A percentile compares a stretch with the other conserved stretches of the same genome.
These are phyloP conservation scores for Trachythela sp. DNA, from an alignment of 64 coral and sea anemone genomes.

Conservation along the genomic window DNA sequence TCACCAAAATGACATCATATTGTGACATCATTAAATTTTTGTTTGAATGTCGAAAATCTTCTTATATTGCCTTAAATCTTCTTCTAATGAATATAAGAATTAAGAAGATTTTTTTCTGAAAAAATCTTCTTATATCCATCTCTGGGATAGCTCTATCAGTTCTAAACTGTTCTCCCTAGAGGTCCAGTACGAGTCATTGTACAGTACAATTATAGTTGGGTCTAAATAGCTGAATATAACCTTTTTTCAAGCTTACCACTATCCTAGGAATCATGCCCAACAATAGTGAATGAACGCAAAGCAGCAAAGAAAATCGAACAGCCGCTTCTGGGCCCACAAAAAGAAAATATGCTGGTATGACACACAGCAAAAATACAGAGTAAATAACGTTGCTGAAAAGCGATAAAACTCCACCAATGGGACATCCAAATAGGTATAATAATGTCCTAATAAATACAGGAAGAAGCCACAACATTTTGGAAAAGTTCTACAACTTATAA, in stretches of 20 bases:
- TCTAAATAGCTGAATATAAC: background rate
- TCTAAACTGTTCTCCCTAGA: too few relatives aligned
- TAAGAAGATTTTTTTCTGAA: too few relatives aligned
- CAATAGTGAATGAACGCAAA: conserved; percentile 53
- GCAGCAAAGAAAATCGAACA: conserved; percentile 60
- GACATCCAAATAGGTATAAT: conserved; percentile 1
- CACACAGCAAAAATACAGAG: background rate
- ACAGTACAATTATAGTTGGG: too few relatives aligned
- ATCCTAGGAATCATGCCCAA: conserved; percentile 37
- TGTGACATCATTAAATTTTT: too few relatives aligned
- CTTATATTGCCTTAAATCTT: too few relatives aligned
- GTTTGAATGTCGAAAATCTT: too few relatives aligned
- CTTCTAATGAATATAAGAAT: too few relatives aligned
- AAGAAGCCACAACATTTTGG: background rate
- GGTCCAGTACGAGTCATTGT: too few relatives aligned
- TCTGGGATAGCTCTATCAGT: too few relatives aligned
- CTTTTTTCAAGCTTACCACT: conserved; percentile 32
- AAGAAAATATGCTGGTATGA: conserved; percentile 60
- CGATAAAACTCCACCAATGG: conserved; percentile 12
- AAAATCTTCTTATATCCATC: too few relatives aligned
- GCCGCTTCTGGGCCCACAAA: conserved; percentile 66
- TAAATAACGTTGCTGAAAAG: conserved; percentile 55
- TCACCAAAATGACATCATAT: too few relatives aligned
- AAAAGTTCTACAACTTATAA: background rate
- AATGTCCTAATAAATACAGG: background rate